Evolutionary conservation across 2,888 invertebrate species (phyloP), one percentile per base, ranked within the genome.

Genomic region (Lypha dubia): DNA sequence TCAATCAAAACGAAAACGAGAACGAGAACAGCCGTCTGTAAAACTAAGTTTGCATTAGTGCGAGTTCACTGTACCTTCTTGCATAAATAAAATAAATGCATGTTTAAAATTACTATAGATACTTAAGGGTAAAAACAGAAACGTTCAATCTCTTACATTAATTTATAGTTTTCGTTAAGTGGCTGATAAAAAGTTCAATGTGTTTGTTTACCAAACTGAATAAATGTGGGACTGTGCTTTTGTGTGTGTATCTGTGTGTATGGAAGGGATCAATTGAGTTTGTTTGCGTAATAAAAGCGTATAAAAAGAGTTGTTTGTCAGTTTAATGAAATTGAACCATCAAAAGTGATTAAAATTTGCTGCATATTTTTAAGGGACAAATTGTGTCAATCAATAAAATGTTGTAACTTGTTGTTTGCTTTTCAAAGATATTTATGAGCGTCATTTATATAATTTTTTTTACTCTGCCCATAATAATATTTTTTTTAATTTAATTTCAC

Each of bases 311-410:
- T 63, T 53, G 58, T 46, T 53, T 53, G 70, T 71, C 44, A 79
- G 24, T 79, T 79, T 65, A 79, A 67, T 73, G 73, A 73, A 79
- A 79, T 73, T 79, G 63, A 79, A 73, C 79, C 58, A 65, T 79
- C 79, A 79, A 65, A 53, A 65, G 79, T 79, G 73, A 79, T 79
- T 73, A 79, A 73, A 79, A 58, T 41, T 79, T 58, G 56, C 49
- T 58, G 65, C 15, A 49, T 65, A 58, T 49, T 32, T 53, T 65
- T 53, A 3, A 63, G 63, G 15, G n/a, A 71, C 41, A 49, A 79
- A 79, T 79, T 73, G 79, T 73, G 71, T 73, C 58, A 73, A 73
- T 73, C 79, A 79, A 73, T 79, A 65, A 53, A 3, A 51, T 51
- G 60, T 20, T 62, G 60, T 62, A 77, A 60, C 44, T 38, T 60